Evolutionary conservation across 2,113 vertebrate species (phyloP), one percentile per base, ranked within the genome.

Genomic region (Atherinomorus stipes): DNA sequence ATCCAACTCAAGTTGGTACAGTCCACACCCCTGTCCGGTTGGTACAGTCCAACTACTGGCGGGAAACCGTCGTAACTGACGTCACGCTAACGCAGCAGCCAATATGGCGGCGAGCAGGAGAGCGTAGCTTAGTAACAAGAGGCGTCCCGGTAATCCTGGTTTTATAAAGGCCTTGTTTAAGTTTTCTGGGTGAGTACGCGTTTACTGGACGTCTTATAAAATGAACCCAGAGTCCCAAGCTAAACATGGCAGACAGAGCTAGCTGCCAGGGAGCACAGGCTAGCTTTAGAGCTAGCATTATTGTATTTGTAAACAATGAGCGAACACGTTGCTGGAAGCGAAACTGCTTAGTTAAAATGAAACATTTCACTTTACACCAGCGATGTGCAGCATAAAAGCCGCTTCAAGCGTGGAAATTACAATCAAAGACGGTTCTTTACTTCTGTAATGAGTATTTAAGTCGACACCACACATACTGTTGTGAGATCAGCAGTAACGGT

Each of bases 251-350:
- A 12, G 23, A 1, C 18, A 0, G 16, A 4, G 60, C 71, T 19
- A 18, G 1, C 16, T 2, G 19, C 7, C 0, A 6, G 22, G 38
- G 61, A 64, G 59, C 54, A 2, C 0, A 9, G 1, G 15, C 62
- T 86, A 88, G 80, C 81, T 3, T 15, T 23, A 0, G 4, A 15
- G 78, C 56, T 77, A 77, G 9, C 52, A 5, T 4, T 13, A 0
- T 4, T 57, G 37, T 76, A 68, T 85, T 84, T 79, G 86, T 88
- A 86, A 88, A 88, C 86, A 88, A 47, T 19, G 70, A 28, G 6
- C 1, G 22, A 66, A 45, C 49, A 25, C 3, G 64, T 2, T 11
- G 45, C 50, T 53, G 2, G 19, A 19, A 69, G 16, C 49, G 52
- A 80, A 78, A 64, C 50, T 0, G 38, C 13, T 4, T 51, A 57